phyloP scores from a whole-genome alignment of 2,888 invertebrate genomes.

The Ennomos erosarius region DNA sequence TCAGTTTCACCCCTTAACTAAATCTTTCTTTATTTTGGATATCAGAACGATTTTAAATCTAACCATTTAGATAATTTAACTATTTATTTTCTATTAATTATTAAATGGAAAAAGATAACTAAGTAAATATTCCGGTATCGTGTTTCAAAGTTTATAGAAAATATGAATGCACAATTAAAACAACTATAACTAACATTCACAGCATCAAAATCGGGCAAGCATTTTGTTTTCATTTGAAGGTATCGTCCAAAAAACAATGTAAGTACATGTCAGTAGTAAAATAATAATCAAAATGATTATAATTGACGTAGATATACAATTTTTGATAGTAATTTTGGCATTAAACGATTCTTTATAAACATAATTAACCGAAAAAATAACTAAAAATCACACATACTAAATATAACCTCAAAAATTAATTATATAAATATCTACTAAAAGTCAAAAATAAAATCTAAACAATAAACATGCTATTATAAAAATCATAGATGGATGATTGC shows the following conservation, averaged over 20 bases:
- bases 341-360: neutral
- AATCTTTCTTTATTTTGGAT: too few species aligned
- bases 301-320: neutral
- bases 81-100: too few species aligned
- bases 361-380: neutral
- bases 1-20: too few species aligned
- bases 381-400: neutral
- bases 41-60: too few species aligned
- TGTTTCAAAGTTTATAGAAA: conserved; percentile 20
- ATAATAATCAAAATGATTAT: too few species aligned
- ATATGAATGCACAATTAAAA: conserved; percentile 22
- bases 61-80: too few species aligned
- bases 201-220: conserved; percentile 40
- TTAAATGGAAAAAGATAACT: neutral
- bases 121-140: conserved; percentile 17
- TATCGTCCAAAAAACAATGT: conserved; percentile 22
- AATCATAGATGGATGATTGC: neutral
- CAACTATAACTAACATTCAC: conserved; percentile 30
- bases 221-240: conserved; percentile 15
- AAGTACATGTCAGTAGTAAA: too few species aligned
- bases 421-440: too few species aligned
- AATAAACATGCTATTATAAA: too few species aligned
- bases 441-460: too few species aligned
- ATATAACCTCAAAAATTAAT: too few species aligned
- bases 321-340: conserved; percentile 1